phyloP scores from a whole-genome alignment of 2,888 invertebrate species.

The Eucera pruinosa region DNA sequence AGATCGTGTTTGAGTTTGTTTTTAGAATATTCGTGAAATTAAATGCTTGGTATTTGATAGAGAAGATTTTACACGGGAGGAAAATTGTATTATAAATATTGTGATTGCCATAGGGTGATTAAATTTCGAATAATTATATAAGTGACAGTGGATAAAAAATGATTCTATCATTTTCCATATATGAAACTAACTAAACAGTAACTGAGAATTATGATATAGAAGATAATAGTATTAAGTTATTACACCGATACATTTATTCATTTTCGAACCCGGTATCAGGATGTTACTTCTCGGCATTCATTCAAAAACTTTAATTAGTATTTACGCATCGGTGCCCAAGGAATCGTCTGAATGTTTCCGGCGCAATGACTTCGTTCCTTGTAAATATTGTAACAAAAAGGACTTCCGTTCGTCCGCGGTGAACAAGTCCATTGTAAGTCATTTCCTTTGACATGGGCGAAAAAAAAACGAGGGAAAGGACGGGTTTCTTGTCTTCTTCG shows the following conservation, averaged over 20 bases:
- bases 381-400: slow-evolving; percentile 27
- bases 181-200: neutral
- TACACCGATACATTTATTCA: too few species aligned
- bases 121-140: too few species aligned
- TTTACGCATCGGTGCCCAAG: neutral
- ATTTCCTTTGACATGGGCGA: slow-evolving; percentile 39
- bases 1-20: neutral
- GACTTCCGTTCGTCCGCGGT: slow-evolving; percentile 13
- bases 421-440: slow-evolving; percentile 36
- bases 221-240: too few species aligned
- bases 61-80: too few species aligned
- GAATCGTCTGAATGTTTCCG: slow-evolving; percentile 3
- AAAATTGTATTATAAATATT: neutral
- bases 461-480: slow-evolving; percentile 1
- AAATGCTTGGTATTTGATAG: neutral
- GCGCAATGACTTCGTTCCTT: neutral
- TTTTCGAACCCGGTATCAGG: neutral
- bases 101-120: too few species aligned
- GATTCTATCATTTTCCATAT: neutral
- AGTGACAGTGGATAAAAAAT: too few species aligned
- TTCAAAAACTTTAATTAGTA: slow-evolving; percentile 12
- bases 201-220: too few species aligned
- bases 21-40: neutral
- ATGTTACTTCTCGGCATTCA: neutral
- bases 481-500: slow-evolving; percentile 33